A percentile compares a stretch with the other conserved stretches of the same genome.
These are phyloP conservation scores for Poecilia latipinna DNA, from an alignment of 2,113 vertebrate genomes.

Conservation along the genomic window DNA sequence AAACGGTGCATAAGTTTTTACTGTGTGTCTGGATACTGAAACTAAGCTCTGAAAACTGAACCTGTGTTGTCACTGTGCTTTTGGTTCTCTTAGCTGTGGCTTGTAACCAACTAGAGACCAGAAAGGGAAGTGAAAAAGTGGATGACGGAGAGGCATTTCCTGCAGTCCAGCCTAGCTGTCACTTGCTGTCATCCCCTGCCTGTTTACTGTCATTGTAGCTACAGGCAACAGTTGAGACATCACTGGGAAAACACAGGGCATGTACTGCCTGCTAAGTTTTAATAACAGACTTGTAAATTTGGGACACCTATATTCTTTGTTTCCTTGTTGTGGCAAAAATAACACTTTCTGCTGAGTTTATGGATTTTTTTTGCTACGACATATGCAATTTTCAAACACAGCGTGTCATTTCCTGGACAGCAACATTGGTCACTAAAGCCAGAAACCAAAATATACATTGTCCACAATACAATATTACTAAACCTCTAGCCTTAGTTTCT, in stretches of 20 bases:
- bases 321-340: not conserved
- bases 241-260: slow-evolving; percentile 77
- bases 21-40: slow-evolving; percentile 3
- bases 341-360: not conserved
- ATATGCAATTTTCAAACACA: slow-evolving; percentile 3
- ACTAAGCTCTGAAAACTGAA: slow-evolving; percentile 33
- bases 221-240: slow-evolving; percentile 50
- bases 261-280: slow-evolving; percentile 34
- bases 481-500: not conserved
- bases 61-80: slow-evolving; percentile 19
- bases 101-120: slow-evolving; percentile 33
- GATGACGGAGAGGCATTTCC: slow-evolving; percentile 65
- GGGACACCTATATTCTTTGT: not conserved
- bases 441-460: not conserved
- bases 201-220: slow-evolving; percentile 77
- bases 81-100: slow-evolving; percentile 40
- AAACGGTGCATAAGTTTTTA: not conserved
- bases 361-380: not conserved
- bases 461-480: not conserved
- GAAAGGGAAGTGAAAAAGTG: slow-evolving; percentile 78
- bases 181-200: slow-evolving; percentile 57
- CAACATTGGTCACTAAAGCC: not conserved
- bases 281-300: not conserved
- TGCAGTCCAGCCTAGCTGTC: slow-evolving; percentile 34
- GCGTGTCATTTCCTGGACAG: not conserved